Conservation (phyloP, 2,888 invertebrate genomes). For the Girardia tigrina region DNA sequence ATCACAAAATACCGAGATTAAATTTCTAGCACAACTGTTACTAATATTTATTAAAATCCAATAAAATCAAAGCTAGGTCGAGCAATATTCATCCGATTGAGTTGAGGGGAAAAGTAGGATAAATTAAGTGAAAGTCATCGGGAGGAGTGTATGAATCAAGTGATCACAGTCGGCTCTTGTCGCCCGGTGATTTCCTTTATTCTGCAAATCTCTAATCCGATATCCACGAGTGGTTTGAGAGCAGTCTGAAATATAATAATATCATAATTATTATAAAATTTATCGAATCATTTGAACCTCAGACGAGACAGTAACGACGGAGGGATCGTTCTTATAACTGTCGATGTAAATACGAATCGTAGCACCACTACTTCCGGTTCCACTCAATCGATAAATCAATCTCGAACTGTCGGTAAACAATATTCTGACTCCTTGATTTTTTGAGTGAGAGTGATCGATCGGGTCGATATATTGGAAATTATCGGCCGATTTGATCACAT, state of each 20-base stretch:
- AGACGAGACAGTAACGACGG: conserved; percentile 51
- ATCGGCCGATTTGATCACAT: conserved; percentile 67
- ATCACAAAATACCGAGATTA: too few relatives aligned
- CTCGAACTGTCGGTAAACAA: conserved; percentile 86
- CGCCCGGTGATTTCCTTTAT: conserved; percentile 72
- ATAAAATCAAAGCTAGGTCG: too few relatives aligned
- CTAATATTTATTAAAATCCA: too few relatives aligned
- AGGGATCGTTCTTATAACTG: conserved; percentile 63
- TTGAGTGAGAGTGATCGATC: conserved; percentile 74
- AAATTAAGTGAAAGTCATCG: too few relatives aligned
- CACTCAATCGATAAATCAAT: conserved; percentile 79
- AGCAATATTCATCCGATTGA: too few relatives aligned
- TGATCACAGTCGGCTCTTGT: conserved; percentile 83
- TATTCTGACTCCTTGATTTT: conserved; percentile 81
- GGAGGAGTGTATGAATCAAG: conserved; percentile 50
- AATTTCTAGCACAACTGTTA: too few relatives aligned
- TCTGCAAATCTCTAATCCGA: conserved; percentile 70
- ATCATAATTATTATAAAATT: neutral
- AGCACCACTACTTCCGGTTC: conserved; percentile 92
- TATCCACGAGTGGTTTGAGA: conserved; percentile 71
- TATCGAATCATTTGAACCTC: neutral
- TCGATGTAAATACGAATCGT: conserved; percentile 90
- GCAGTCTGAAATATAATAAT: conserved; percentile 53
- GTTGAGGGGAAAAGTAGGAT: too few relatives aligned
- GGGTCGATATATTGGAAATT: conserved; percentile 92